Percentiles rank a stretch among this genome's conserved stretches.
These are phyloP conservation scores for Pedionomus torquatus DNA, from an alignment of 2,113 vertebrate genomes.

Conservation along the genomic window DNA sequence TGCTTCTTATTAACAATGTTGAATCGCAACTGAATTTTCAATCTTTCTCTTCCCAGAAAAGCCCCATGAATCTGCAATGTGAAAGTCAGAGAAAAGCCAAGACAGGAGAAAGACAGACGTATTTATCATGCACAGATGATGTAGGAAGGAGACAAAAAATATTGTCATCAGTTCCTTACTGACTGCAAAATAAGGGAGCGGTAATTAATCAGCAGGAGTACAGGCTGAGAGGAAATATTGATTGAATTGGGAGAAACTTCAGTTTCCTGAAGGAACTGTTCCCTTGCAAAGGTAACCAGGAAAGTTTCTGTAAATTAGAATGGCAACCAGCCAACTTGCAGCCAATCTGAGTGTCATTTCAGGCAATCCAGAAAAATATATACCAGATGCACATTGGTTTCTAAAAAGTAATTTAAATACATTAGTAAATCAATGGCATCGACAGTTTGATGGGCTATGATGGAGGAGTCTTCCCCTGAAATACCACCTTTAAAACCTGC, in stretches of 20 bases:
- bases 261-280: conserved; percentile 57
- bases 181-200: conserved; percentile 50
- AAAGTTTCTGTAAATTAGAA: conserved; percentile 67
- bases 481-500: conserved; percentile 19
- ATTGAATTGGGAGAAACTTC: conserved; percentile 44
- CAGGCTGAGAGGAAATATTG: conserved; percentile 61
- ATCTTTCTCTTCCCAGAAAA: conserved; percentile 32
- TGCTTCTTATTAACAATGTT: neutral
- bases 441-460: conserved; percentile 49
- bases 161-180: conserved; percentile 22
- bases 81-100: neutral
- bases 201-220: conserved; percentile 61
- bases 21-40: neutral
- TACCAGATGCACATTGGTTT: conserved; percentile 36
- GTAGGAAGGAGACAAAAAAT: conserved; percentile 59
- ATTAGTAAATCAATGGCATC: conserved; percentile 54
- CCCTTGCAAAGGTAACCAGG: conserved; percentile 60
- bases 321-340: conserved; percentile 38
- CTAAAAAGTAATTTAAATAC: conserved; percentile 26
- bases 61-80: neutral
- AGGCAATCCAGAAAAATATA: conserved; percentile 34
- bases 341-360: conserved; percentile 36
- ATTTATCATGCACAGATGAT: conserved; percentile 70
- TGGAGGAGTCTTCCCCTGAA: conserved; percentile 28
- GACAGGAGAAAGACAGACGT: conserved; percentile 35